Evolutionary conservation across 2,113 vertebrate genomes (phyloP), one percentile per base, ranked within the genome.

Genomic region (Spilogale gracilis): DNA sequence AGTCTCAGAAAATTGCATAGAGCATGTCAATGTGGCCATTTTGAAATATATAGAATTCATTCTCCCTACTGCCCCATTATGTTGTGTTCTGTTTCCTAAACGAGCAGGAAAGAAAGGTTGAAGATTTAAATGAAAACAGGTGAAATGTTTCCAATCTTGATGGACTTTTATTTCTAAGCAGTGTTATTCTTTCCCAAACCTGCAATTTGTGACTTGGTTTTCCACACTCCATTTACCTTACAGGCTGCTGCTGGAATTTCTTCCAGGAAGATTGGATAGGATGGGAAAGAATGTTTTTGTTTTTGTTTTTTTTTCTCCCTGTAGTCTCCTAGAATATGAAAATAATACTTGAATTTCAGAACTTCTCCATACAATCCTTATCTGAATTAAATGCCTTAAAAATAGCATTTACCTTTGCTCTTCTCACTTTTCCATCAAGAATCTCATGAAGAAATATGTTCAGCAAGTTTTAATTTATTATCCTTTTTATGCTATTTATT

Each of bases 181-280:
- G 18, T 50, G 79, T 87, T 96, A 96, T 98, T 92, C 89, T 97
- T 96, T 89, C 93, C 89, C 71, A 93, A 71, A 92, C 97, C 88
- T 97, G 60, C 27, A 85, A 74, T 95, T 97, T 98, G 67, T 93
- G 97, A 96, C 96, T 98, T 90, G 96, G 25, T 97, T 98, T 94
- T 98, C 96, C 78, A 65, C 61, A 95, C 95, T 97, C 82, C 45
- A 67, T 97, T 98, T 98, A 93, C 89, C 82, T 97, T 95, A 58
- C 38, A 67, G 84, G 54, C 90, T 94, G 91, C 92, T 97, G 43
- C 93, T 73, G 73, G 93, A 95, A 86, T 76, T 80, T 96, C 73
- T 95, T 96, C 84, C 73, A 94, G 78, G 38, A 97, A 88, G 27
- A 89, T 13, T 91, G 65, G 65, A 23, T 43, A 65, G 30, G 9